phyloP scores from a whole-genome alignment of 2,888 invertebrate genomes.

The Arge pagana region DNA sequence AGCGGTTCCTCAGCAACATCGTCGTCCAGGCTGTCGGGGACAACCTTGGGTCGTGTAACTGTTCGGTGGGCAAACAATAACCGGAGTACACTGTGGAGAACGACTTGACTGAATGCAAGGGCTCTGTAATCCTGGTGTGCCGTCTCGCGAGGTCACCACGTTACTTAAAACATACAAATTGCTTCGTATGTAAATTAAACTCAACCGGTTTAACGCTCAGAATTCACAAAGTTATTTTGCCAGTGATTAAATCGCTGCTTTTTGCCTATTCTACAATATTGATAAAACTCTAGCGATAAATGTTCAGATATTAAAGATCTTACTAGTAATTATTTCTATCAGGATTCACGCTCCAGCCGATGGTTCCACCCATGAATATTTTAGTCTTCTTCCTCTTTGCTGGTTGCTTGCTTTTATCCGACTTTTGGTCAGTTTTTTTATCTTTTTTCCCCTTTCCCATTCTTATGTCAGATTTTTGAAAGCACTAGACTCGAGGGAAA shows the following conservation, averaged over 20 bases:
- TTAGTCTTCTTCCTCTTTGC: constrained; percentile 12
- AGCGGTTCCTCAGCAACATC: constrained; percentile 32
- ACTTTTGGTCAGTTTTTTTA: constrained; percentile 5
- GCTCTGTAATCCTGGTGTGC: constrained; percentile 23
- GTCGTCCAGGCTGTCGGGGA: constrained; percentile 29
- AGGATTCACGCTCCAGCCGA: constrained; percentile 26
- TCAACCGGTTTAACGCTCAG: too few species aligned
- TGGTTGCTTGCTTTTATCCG: background rate
- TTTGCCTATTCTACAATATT: background rate
- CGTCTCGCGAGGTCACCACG: constrained; percentile 30
- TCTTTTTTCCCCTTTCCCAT: background rate
- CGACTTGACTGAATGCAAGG: constrained; percentile 25
- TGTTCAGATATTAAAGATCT: background rate
- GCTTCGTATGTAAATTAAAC: background rate
- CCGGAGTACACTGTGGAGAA: constrained; percentile 10
- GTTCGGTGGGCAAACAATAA: constrained; percentile 22
- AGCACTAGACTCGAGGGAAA: background rate
- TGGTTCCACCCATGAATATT: constrained; percentile 25
- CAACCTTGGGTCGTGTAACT: constrained; percentile 29
- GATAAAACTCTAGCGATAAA: background rate
- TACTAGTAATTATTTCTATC: constrained; percentile 29
- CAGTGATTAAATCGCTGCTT: too few species aligned
- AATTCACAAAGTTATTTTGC: too few species aligned
- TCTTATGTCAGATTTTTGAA: background rate
- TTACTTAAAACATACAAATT: constrained; percentile 26